Evolutionary conservation across 2,888 invertebrate species (phyloP).

Genomic region (Trachelus tabidus): DNA sequence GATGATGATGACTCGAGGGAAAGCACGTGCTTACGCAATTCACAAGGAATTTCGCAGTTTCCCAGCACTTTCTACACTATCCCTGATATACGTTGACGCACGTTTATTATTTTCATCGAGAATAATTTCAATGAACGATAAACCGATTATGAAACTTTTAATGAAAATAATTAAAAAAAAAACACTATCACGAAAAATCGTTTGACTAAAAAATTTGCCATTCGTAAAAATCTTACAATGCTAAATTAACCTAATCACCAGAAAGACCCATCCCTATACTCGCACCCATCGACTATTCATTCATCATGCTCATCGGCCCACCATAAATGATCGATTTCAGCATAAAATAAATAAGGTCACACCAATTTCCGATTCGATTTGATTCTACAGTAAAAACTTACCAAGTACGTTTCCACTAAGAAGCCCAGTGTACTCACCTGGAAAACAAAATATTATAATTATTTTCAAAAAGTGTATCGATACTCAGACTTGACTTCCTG

Average conservation of each 20-base stretch:
- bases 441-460: not conserved
- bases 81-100: not conserved
- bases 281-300: not conserved
- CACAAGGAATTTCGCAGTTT: slow-evolving; percentile 39
- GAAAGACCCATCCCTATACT: not conserved
- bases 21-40: slow-evolving; percentile 50
- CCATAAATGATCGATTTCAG: not conserved
- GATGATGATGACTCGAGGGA: slow-evolving; percentile 31
- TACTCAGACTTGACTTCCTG: not conserved
- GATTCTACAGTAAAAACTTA: not conserved
- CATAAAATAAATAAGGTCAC: not conserved
- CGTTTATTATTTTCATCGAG: not conserved
- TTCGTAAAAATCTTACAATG: not conserved
- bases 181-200: not conserved
- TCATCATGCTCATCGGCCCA: not conserved
- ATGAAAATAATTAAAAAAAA: not conserved
- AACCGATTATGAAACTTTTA: not conserved
- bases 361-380: not conserved
- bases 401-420: not conserved
- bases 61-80: slow-evolving; percentile 51
- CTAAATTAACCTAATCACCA: not conserved
- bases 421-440: not conserved
- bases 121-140: not conserved
- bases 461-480: not conserved
- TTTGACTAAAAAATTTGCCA: not conserved